These are phyloP conservation scores for Pseudochirops cupreus DNA, from an alignment of 2,797 vertebrate species.

Conservation along the genomic window DNA sequence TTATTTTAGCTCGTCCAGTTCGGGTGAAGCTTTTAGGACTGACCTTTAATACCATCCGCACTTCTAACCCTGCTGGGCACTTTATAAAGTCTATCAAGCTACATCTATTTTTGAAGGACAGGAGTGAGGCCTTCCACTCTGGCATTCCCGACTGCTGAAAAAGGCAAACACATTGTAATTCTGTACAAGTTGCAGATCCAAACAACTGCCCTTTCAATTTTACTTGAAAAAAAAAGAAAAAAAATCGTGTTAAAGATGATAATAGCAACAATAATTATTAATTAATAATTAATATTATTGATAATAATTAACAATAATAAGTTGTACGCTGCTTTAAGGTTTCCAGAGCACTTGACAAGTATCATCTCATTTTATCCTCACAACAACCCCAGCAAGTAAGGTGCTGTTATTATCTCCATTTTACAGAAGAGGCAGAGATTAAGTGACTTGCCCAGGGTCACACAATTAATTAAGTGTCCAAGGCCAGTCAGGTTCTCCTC, in stretches of 20 bases:
- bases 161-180: not conserved
- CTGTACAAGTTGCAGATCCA: not conserved
- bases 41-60: constrained; percentile 42
- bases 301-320: not conserved
- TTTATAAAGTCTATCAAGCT: not conserved
- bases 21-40: constrained; percentile 53
- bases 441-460: not conserved
- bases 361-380: not conserved
- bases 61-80: not conserved
- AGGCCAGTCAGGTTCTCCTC: not conserved
- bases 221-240: not conserved
- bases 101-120: constrained; percentile 25
- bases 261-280: not conserved
- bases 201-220: not conserved
- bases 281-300: too few species aligned
- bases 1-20: constrained; percentile 43
- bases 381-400: not conserved
- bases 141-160: not conserved
- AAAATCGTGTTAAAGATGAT: not conserved
- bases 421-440: not conserved
- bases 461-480: not conserved
- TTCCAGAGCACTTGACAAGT: not conserved
- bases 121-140: constrained; percentile 11
- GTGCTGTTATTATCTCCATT: not conserved
- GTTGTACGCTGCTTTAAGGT: not conserved